Base-by-base conservation (phyloP, 2,888 invertebrate genomes). In the Cryptosula pallasiana region DNA sequence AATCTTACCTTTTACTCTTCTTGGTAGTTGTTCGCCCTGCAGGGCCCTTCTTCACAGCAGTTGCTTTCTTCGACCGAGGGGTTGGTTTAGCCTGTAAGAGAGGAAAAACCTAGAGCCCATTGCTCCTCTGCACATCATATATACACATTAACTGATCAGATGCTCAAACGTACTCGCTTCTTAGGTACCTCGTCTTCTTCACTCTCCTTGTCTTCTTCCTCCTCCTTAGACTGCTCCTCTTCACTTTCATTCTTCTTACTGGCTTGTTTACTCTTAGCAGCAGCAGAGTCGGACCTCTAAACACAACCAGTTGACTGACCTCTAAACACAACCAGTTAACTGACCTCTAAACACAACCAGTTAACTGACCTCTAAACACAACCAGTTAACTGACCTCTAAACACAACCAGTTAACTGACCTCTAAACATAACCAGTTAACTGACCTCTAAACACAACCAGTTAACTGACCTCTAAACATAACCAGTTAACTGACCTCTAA, bases 141-240 rank as follows among this genome's bases (percentile, higher is more conserved):
- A 20, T 45, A 20, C 45, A 45, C 9, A 45, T 20, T 20, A 13
- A 20, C 45, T 45, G 45, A 45, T 5, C 45, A 45, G 45, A 45
- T 5, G 45, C 45, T 13, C 9, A 13, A 45, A 45, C 9, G 5
- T 45, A 45, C 45, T 45, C 20, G 45, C 34, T 63, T 63, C 63
- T 63, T 63, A n/a, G 63, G 63, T 25, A 27, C 25, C n/a, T 63
- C 63, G 5, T 63, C 63, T 9, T 63, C 63, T 13, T 55, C 55
- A 23, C 13, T 3, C 25, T 55, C 55, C 9, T n/a, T n/a, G 5
- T 55, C 55, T n/a, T 34, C 34, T 29, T 9, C 27, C 63, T 63
- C 45, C 20, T 45, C 45, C 5, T 20, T 45, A 45, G 45, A 45
- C 45, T 45, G 9, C 45, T 45, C 45, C 45, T 45, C 20, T 45